phyloP scores from a whole-genome alignment of 2,113 vertebrate species.

The Pachycephala philippinensis region DNA sequence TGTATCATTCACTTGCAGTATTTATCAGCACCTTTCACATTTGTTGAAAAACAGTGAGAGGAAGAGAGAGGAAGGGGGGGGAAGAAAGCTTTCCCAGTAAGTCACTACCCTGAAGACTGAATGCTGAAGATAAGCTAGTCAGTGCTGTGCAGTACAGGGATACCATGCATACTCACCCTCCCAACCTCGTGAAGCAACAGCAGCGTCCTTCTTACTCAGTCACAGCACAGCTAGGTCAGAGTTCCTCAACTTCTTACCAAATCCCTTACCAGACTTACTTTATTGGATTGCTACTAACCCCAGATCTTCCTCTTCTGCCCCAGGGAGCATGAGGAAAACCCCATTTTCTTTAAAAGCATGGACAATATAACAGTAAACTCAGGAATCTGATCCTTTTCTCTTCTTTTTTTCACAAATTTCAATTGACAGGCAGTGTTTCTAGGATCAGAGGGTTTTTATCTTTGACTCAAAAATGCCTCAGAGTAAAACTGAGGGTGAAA shows the following conservation, averaged over 20 bases:
- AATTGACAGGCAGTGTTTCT: neutral
- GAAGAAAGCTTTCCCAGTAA: constrained; percentile 8
- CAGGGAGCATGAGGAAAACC: neutral
- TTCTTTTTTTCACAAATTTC: neutral
- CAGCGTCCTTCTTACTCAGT: neutral
- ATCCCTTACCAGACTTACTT: neutral
- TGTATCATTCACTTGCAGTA: constrained; percentile 26
- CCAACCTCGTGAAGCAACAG: neutral
- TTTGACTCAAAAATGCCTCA: neutral
- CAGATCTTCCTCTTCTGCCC: neutral
- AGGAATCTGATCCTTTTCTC: neutral
- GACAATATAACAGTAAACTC: neutral
- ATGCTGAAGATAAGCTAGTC: constrained; percentile 16
- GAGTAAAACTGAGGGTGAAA: neutral
- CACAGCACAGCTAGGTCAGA: neutral
- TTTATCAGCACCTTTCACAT: constrained; percentile 55
- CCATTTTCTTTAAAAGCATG: neutral
- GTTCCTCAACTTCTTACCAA: neutral
- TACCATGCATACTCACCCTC: neutral
- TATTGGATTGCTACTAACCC: neutral
- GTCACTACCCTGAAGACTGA: constrained; percentile 28
- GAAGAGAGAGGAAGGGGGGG: neutral
- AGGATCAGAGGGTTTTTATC: neutral
- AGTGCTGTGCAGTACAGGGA: neutral
- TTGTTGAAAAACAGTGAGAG: constrained; percentile 5